These are phyloP conservation scores for Melanotaenia maccullochi DNA, from an alignment of 2,797 vertebrate genomes.

Conservation along the genomic window DNA sequence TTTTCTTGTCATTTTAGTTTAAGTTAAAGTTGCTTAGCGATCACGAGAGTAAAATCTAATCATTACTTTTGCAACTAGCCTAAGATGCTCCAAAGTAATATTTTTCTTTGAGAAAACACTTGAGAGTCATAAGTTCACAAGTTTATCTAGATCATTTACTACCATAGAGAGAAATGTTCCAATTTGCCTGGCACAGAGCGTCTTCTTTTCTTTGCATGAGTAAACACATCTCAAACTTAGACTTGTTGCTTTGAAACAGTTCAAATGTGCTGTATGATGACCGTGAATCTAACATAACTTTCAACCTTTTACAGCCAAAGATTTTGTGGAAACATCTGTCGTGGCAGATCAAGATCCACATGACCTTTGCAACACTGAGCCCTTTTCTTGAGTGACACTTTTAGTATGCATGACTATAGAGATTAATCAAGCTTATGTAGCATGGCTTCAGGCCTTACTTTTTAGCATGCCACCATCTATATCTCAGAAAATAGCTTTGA, in stretches of 20 bases:
- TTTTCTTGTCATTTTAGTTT: background rate
- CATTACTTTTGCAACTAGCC: background rate
- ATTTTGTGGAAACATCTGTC: background rate
- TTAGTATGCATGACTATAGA: background rate
- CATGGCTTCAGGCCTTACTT: background rate
- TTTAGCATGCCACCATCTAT: background rate
- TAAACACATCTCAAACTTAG: conserved; percentile 23
- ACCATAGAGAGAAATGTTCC: conserved; percentile 10
- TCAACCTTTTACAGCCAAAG: background rate
- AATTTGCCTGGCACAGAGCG: background rate
- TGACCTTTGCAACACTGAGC: background rate
- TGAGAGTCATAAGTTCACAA: background rate
- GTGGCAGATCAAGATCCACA: conserved; percentile 9
- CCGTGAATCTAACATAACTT: background rate
- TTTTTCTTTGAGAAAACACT: conserved; percentile 1
- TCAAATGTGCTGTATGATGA: conserved; percentile 11
- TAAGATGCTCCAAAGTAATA: background rate
- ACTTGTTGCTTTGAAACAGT: conserved; percentile 17
- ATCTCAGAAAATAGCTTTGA: too few species aligned
- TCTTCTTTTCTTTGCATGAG: conserved; percentile 6
- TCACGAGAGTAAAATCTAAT: background rate
- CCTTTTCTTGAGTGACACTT: conserved; percentile 1
- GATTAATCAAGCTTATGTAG: background rate
- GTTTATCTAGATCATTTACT: conserved; percentile 5
- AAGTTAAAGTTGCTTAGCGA: background rate